Evolutionary conservation across 2,797 vertebrate genomes (phyloP).

Genomic region (Jordanella pulchra): DNA sequence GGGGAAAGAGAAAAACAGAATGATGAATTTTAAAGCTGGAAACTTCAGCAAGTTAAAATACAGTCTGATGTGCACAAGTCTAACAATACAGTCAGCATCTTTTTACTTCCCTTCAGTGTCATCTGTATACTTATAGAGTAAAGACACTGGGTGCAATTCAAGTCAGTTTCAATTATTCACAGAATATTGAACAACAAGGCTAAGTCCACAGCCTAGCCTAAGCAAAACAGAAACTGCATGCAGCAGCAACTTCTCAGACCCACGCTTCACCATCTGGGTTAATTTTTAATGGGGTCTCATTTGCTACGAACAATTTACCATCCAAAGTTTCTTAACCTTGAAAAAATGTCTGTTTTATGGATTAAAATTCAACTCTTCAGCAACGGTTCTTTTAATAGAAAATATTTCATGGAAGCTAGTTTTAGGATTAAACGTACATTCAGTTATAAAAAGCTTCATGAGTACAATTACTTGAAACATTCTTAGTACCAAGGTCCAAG

Average conservation of each 20-base stretch:
- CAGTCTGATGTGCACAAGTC: constrained; percentile 26
- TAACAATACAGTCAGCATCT: constrained; percentile 46
- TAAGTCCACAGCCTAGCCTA: constrained; percentile 66
- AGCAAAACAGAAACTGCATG: constrained; percentile 70
- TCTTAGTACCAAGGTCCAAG: constrained; percentile 8
- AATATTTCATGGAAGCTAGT: constrained; percentile 1
- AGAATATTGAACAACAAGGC: constrained; percentile 74
- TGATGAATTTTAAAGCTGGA: neutral
- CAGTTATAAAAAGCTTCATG: constrained; percentile 2
- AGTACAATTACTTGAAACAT: neutral
- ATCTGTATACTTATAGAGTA: constrained; percentile 57
- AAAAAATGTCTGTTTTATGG: constrained; percentile 40
- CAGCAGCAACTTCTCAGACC: constrained; percentile 67
- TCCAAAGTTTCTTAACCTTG: constrained; percentile 24
- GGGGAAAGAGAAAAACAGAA: constrained; percentile 13
- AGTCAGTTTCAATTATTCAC: constrained; percentile 78
- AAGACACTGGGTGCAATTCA: constrained; percentile 60
- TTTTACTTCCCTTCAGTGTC: constrained; percentile 41
- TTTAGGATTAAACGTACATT: constrained; percentile 4
- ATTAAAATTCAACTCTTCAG: constrained; percentile 43
- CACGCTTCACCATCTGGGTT: constrained; percentile 63
- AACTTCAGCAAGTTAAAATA: constrained; percentile 16
- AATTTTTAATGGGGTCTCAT: constrained; percentile 77
- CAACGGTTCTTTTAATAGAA: constrained; percentile 40
- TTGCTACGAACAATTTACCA: constrained; percentile 66